Conservation (phyloP, 2,113 vertebrate genomes). For the Cnemophilus loriae region DNA sequence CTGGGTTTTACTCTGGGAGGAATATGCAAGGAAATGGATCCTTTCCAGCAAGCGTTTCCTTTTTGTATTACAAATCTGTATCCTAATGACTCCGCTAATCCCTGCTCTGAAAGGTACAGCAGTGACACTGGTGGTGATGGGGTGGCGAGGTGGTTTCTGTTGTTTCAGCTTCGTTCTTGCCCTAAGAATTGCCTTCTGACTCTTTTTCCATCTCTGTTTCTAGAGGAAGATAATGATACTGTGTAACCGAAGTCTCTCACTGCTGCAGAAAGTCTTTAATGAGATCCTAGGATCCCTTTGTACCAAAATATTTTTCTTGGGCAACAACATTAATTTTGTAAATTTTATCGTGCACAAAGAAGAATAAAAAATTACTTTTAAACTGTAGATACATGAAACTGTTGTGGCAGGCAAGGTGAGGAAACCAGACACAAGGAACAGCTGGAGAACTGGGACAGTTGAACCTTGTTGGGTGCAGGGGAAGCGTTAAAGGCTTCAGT, state of each 20-base stretch:
- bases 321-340: neutral
- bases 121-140: neutral
- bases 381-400: neutral
- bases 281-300: neutral
- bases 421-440: neutral
- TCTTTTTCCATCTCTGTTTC: neutral
- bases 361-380: neutral
- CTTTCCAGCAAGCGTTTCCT: neutral
- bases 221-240: neutral
- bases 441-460: neutral
- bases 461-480: neutral
- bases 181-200: neutral
- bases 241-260: rapidly evolving
- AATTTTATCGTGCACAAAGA: neutral
- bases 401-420: neutral
- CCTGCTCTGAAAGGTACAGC: neutral
- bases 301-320: neutral
- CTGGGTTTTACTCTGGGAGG: neutral
- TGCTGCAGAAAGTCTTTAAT: neutral
- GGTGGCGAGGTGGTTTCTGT: neutral
- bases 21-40: neutral
- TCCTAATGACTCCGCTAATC: neutral
- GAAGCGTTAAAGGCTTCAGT: neutral
- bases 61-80: neutral
- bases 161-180: neutral